Evolutionary conservation across 2,113 vertebrate genomes (phyloP), one percentile per base, ranked within the genome.

Genomic region (Hiodon alosoides): DNA sequence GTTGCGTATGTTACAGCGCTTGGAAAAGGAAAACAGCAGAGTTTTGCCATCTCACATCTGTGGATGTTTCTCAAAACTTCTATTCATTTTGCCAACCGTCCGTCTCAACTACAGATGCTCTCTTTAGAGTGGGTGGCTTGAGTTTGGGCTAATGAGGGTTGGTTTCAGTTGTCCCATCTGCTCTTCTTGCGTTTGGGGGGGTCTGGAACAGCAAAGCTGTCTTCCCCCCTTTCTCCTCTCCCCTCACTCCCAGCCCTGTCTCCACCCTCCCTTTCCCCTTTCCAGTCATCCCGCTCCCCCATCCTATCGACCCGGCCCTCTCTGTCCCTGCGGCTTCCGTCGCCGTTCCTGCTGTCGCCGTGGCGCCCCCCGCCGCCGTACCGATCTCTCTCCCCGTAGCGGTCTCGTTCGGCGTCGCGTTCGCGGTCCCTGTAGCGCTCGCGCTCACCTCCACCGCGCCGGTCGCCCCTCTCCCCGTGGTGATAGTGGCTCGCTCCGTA

Each of bases 101-200:
- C 31, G 31, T 31, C 31, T 31, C 31, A 31, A 31, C 31, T 31
- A 31, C 31, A 31, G 31, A 31, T 31, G 31, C 31, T 31, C 31
- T 1, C 31, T 31, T 31, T 31, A 31, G 31, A 31, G 31, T 31
- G 31, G 31, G 31, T 31, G 31, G 31, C 31, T 31, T 31, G 31
- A 31, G 31, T 31, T 31, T 31, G 31, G 31, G 31, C 31, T 31
- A 31, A 31, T 31, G 2, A 31, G 31, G 31, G 31, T 31, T 31
- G 31, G 31, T 31, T 84, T 92, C 92, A 98, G 93, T 94, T 98
- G 91, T 99, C 96, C 97, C 96, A 99, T 77, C 97, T 89, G 79
- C 96, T 99, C 87, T 95, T 99, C 88, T 98, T 98, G 75, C 95
- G 92, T 73, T 95, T 97, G 14, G 97, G 97, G 13, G 95, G 95